Evolutionary conservation across 2,888 invertebrate genomes (phyloP).

Genomic region (Nemoura dubitans): DNA sequence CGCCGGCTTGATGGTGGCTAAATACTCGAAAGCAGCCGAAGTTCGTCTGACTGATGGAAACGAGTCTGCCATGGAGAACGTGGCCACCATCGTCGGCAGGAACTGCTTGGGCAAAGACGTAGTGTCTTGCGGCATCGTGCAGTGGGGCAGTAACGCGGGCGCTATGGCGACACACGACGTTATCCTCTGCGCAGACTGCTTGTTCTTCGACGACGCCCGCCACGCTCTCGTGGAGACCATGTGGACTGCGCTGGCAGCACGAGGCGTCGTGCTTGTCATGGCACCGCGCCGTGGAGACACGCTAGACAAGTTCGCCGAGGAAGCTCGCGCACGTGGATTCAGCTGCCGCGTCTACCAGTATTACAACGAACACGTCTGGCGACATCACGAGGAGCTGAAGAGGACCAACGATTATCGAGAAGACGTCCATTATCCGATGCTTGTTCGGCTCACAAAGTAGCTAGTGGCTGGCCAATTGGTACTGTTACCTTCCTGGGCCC

Average conservation of each 20-base stretch:
- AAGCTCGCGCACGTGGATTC: slow-evolving; percentile 69
- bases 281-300: slow-evolving; percentile 80
- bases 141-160: slow-evolving; percentile 62
- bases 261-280: slow-evolving; percentile 76
- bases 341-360: slow-evolving; percentile 65
- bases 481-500: not conserved
- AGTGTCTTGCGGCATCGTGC: slow-evolving; percentile 60
- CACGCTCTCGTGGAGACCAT: slow-evolving; percentile 74
- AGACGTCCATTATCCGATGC: slow-evolving; percentile 76
- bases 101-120: slow-evolving; percentile 66
- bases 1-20: slow-evolving; percentile 77
- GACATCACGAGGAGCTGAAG: slow-evolving; percentile 70
- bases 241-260: slow-evolving; percentile 67
- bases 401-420: slow-evolving; percentile 71
- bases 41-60: slow-evolving; percentile 84
- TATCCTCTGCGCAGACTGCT: slow-evolving; percentile 80
- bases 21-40: slow-evolving; percentile 69
- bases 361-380: slow-evolving; percentile 75
- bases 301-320: slow-evolving; percentile 72
- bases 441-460: slow-evolving; percentile 69
- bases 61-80: slow-evolving; percentile 77
- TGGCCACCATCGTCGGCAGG: slow-evolving; percentile 70
- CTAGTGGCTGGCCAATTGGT: slow-evolving; percentile 32
- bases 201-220: slow-evolving; percentile 80
- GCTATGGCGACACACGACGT: slow-evolving; percentile 66